Base-by-base conservation (phyloP, 2,888 invertebrate genomes). In the Lycophotia porphyrea region DNA sequence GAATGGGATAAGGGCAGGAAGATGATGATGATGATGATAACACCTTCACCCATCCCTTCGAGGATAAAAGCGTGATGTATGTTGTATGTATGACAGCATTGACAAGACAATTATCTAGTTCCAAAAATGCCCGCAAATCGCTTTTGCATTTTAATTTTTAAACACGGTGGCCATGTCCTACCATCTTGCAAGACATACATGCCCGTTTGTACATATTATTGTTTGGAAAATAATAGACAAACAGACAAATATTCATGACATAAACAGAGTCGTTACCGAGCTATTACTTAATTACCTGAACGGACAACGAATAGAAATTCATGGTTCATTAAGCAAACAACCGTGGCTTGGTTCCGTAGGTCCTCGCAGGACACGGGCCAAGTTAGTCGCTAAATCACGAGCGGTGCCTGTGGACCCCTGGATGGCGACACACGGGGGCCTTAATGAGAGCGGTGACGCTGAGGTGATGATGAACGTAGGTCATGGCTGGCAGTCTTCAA, bases 311-410 rank as follows among this genome's bases (percentile, higher is more conserved):
- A 95, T 95, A 95, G 93, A 94, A 95, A 95, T 95, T 92, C 95
- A 95, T 94, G 94, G 95, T 95, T 95, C 96, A 96, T 96, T 95
- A 95, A 91, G 91, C 93, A 91, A 93, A 93, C 92, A 93, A 92
- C 93, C 91, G 92, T 90, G 90, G 93, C 84, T 85, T 78, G 88
- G 89, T 90, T 88, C 92, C 89, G 89, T 88, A 88, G 93, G 92
- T 87, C 92, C 92, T 93, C 91, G 91, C 91, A 92, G 93, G 93
- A 93, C 94, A 92, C 87, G 90, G 95, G 90, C 93, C 94, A 96
- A 96, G 94, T 96, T 96, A 91, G 90, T 90, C 90, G 92, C 95
- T 96, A 96, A 96, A 96, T 96, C 96, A 95, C 93, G 89, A 89
- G 86, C 90, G 90, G 90, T 92, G 93, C 92, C 93, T 92, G 92